Percentiles rank a stretch among this genome's conserved stretches.
phyloP scores from a whole-genome alignment of 2,888 invertebrate genomes.

The Caenorhabditis macrosperma region DNA sequence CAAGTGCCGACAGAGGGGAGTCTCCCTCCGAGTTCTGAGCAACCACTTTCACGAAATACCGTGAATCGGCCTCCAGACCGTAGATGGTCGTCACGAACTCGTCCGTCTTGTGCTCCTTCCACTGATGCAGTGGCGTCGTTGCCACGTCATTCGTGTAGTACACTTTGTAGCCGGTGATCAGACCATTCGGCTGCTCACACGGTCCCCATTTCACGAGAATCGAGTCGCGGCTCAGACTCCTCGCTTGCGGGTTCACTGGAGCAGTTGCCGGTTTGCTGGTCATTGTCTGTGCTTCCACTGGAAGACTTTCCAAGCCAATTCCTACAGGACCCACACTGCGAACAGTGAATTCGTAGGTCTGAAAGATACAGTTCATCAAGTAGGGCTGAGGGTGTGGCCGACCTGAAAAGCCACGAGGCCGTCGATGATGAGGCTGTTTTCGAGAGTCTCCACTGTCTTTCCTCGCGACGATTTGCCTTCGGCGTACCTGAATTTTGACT shows the following conservation, averaged over 20 bases:
- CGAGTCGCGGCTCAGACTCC: slow-evolving; percentile 91
- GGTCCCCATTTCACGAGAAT: slow-evolving; percentile 99
- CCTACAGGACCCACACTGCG: slow-evolving; percentile 88
- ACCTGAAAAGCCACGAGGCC: slow-evolving; percentile 69
- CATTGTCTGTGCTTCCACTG: slow-evolving; percentile 90
- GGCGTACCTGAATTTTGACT: slow-evolving; percentile 60
- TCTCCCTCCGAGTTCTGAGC: slow-evolving; percentile 96
- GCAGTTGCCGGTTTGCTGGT: slow-evolving; percentile 91
- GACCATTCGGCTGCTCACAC: slow-evolving; percentile 96
- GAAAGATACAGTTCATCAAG: slow-evolving; percentile 12
- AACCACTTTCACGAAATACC: slow-evolving; percentile 87
- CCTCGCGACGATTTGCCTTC: slow-evolving; percentile 58
- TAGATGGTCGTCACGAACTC: slow-evolving; percentile 72
- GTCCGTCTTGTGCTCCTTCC: slow-evolving; percentile 71
- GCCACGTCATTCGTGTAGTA: slow-evolving; percentile 84
- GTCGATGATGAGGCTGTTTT: slow-evolving; percentile 59
- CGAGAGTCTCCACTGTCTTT: slow-evolving; percentile 58
- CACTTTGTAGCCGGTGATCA: slow-evolving; percentile 88
- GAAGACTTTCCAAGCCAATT: slow-evolving; percentile 88
- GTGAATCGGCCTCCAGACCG: slow-evolving; percentile 67
- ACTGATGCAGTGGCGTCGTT: slow-evolving; percentile 45
- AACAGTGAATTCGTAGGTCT: slow-evolving; percentile 76
- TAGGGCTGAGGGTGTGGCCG: background rate
- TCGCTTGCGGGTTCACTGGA: slow-evolving; percentile 90
- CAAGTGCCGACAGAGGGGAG: slow-evolving; percentile 94